Percentiles rank a stretch among this genome's conserved stretches.
Evolutionary conservation across 2,888 invertebrate genomes (phyloP).

Genomic region (Elysia crispata): DNA sequence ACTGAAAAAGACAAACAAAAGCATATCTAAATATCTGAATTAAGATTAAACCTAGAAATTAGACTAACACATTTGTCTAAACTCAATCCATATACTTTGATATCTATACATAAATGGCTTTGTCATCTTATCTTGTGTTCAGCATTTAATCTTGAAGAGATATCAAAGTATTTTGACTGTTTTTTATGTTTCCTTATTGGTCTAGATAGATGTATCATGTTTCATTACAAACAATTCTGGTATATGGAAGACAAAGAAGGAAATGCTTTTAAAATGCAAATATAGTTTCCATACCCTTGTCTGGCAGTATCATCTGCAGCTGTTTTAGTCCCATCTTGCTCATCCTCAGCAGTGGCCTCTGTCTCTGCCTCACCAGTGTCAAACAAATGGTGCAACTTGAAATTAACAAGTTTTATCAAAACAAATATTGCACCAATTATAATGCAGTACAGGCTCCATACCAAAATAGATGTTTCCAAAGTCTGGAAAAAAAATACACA

Average conservation of each 20-base stretch:
- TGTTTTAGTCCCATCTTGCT: constrained; percentile 5
- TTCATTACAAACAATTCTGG: too few relatives aligned
- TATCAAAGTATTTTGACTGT: too few relatives aligned
- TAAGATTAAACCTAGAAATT: neutral
- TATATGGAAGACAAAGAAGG: too few relatives aligned
- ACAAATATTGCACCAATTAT: constrained; percentile 89
- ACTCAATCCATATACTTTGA: too few relatives aligned
- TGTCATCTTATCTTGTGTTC: too few relatives aligned
- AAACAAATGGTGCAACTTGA: constrained; percentile 93
- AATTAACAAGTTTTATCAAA: constrained; percentile 90
- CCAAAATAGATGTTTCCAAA: constrained; percentile 87
- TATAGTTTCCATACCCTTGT: neutral
- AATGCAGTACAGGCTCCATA: constrained; percentile 92
- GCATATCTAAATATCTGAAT: too few relatives aligned
- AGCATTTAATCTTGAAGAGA: too few relatives aligned
- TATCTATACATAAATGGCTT: too few relatives aligned
- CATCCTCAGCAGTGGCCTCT: constrained; percentile 55
- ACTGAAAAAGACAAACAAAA: constrained; percentile 24
- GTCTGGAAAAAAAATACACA: constrained; percentile 82
- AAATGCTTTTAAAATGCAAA: too few relatives aligned
- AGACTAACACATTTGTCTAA: too few relatives aligned
- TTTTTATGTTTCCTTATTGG: neutral
- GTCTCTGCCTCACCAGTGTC: constrained; percentile 89
- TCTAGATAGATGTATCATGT: neutral
- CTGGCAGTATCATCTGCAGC: neutral